Evolutionary conservation across 2,797 vertebrate species (phyloP).

Genomic region (Lateolabrax maculatus): DNA sequence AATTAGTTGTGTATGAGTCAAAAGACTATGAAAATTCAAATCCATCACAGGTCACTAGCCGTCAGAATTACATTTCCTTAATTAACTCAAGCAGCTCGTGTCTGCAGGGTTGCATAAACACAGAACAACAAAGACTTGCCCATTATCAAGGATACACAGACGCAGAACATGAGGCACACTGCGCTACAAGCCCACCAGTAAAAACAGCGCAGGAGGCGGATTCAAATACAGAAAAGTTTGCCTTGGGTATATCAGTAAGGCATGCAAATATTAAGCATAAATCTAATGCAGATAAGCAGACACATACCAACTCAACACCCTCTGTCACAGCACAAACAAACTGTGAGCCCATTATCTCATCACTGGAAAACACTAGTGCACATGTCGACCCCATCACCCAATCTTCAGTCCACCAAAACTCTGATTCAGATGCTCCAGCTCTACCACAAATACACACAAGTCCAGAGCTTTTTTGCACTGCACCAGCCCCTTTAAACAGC

Average conservation of each 20-base stretch:
- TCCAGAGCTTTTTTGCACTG: conserved; percentile 30
- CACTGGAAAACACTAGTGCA: conserved; percentile 11
- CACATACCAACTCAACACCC: conserved; percentile 32
- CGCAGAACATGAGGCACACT: conserved; percentile 51
- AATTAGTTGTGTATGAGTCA: conserved; percentile 47
- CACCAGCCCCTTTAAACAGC: conserved; percentile 11
- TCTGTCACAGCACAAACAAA: conserved; percentile 44
- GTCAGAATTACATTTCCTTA: conserved; percentile 70
- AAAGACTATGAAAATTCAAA: conserved; percentile 50
- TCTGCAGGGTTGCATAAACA: conserved; percentile 66
- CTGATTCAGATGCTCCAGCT: conserved; percentile 25
- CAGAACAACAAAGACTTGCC: conserved; percentile 58
- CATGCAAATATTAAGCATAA: conserved; percentile 55
- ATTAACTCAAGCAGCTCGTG: conserved; percentile 71
- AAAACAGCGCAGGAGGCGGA: conserved; percentile 47
- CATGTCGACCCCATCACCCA: conserved; percentile 1
- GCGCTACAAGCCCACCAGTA: conserved; percentile 51
- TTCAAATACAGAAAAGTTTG: conserved; percentile 57
- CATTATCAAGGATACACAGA: conserved; percentile 61
- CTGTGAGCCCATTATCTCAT: conserved; percentile 27
- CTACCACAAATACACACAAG: conserved; percentile 36
- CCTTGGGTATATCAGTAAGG: conserved; percentile 50
- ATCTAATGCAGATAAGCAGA: conserved; percentile 52
- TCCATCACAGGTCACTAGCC: conserved; percentile 66
- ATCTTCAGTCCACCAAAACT: conserved; percentile 36